phyloP scores from a whole-genome alignment of 2,113 vertebrate genomes.

The Pogonocichla stellata region DNA sequence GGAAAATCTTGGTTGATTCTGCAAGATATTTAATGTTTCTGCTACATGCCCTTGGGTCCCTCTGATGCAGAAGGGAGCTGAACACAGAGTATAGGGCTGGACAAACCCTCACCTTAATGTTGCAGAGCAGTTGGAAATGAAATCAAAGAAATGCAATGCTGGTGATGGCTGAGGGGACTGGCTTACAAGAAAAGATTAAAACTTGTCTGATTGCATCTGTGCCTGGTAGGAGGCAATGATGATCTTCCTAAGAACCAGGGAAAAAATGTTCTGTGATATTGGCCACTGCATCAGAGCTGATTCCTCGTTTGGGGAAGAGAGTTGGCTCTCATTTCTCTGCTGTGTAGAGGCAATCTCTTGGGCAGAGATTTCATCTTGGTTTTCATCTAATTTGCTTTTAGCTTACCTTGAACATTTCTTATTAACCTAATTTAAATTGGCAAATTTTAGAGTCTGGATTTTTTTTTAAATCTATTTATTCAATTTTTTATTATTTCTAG shows the following conservation, averaged over 20 bases:
- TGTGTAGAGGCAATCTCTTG: neutral
- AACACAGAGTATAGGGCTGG: neutral
- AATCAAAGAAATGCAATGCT: neutral
- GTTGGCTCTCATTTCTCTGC: neutral
- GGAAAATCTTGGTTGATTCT: neutral
- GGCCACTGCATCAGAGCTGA: neutral
- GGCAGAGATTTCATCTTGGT: neutral
- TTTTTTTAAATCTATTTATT: neutral
- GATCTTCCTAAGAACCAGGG: neutral
- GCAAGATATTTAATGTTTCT: neutral
- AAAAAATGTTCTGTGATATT: neutral
- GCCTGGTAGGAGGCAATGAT: neutral
- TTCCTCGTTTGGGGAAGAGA: neutral
- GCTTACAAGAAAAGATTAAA: neutral
- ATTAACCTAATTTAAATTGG: neutral
- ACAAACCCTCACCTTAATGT: neutral
- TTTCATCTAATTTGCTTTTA: neutral
- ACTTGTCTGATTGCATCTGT: neutral
- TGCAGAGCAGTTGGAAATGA: neutral
- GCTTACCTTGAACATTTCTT: neutral
- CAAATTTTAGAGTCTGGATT: neutral
- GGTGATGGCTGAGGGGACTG: neutral
- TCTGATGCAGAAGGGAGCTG: neutral
- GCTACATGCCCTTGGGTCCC: neutral
- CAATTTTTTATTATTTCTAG: neutral